Percentiles rank a stretch among this genome's conserved stretches.
These are phyloP conservation scores for Scaeva pyrastri DNA, from an alignment of 2,888 invertebrate species.

Conservation along the genomic window DNA sequence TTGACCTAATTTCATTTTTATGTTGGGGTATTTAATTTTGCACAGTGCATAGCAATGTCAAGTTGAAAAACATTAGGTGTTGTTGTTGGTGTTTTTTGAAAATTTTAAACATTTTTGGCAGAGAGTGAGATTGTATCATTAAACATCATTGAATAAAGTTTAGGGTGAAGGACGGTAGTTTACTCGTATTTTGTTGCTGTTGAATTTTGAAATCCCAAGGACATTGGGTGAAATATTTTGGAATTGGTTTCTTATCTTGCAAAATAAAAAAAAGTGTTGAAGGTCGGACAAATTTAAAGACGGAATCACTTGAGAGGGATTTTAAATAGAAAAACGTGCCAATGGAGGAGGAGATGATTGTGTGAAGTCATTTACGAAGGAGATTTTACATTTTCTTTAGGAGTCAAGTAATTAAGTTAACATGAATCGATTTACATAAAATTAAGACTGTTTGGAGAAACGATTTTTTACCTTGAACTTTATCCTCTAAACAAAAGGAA, in stretches of 20 bases:
- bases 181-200: slow-evolving; percentile 17
- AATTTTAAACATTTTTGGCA: too few relatives aligned
- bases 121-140: slow-evolving; percentile 10
- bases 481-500: too few relatives aligned
- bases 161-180: slow-evolving; percentile 28
- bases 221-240: not conserved
- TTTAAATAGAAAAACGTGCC: not conserved
- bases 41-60: slow-evolving; percentile 31
- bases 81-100: not conserved
- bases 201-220: slow-evolving; percentile 10
- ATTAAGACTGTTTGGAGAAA: too few relatives aligned
- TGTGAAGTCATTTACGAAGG: too few relatives aligned
- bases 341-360: too few relatives aligned
- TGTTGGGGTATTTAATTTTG: slow-evolving; percentile 21
- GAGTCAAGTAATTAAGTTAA: too few relatives aligned
- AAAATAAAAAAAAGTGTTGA: not conserved
- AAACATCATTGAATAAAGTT: slow-evolving; percentile 27
- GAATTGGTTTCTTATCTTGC: slow-evolving; percentile 10
- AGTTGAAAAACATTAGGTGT: slow-evolving; percentile 20
- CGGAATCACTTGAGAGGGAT: not conserved
- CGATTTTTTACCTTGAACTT: too few relatives aligned
- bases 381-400: too few relatives aligned
- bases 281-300: not conserved
- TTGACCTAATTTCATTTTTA: slow-evolving; percentile 31
- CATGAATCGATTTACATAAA: too few relatives aligned